phyloP scores from a whole-genome alignment of 1,140 invertebrate species.

The Andricus grossulariae region DNA sequence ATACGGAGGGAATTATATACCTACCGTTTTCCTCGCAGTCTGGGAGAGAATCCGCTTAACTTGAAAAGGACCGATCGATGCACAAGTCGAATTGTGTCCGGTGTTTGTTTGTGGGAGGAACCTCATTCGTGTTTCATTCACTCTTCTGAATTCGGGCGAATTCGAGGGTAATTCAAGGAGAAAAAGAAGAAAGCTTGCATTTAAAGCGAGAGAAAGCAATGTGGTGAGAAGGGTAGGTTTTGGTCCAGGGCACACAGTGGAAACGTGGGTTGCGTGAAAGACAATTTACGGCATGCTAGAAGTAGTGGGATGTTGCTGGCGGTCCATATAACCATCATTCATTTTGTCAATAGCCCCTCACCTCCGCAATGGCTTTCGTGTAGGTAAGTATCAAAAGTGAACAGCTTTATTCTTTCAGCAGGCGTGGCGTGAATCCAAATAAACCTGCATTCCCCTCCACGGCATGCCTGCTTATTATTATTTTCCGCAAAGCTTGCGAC shows the following conservation, averaged over 20 bases:
- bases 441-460: conserved; percentile 1
- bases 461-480: background rate
- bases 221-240: background rate
- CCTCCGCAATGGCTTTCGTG: conserved; percentile 61
- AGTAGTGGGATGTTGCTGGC: conserved; percentile 56
- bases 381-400: conserved; percentile 58
- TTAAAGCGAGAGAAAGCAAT: conserved; percentile 6
- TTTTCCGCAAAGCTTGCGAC: background rate
- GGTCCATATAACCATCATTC: conserved; percentile 69
- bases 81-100: too few species aligned
- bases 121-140: background rate
- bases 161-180: background rate
- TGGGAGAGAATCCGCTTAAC: too few species aligned
- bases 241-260: background rate
- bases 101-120: too few species aligned
- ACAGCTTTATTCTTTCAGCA: conserved; percentile 67
- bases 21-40: too few species aligned
- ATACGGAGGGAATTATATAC: too few species aligned
- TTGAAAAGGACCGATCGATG: too few species aligned
- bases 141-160: background rate
- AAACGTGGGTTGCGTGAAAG: conserved; percentile 41
- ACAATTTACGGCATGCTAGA: conserved; percentile 65
- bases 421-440: conserved; percentile 63
- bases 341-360: conserved; percentile 68
- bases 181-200: background rate